Conservation (phyloP, 2,888 invertebrate genomes). For the Cephonodes hylas region DNA sequence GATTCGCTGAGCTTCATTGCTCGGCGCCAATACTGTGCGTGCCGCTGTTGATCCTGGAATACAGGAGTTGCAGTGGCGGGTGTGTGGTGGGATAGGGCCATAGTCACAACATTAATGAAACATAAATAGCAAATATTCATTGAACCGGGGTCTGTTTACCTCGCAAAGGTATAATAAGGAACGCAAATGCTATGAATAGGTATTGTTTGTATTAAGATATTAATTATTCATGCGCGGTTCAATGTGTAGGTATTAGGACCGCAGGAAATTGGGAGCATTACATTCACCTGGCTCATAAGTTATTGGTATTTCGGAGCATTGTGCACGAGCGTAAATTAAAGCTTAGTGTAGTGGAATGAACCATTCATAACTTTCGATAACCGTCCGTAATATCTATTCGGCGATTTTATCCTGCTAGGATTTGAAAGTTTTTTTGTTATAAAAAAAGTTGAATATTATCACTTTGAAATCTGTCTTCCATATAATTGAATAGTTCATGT, state of each 20-base stretch:
- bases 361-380: not conserved
- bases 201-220: not conserved
- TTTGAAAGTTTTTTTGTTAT: no score
- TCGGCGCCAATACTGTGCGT: no score
- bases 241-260: not conserved
- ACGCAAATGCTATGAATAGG: not conserved
- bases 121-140: not conserved
- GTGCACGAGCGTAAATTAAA: slow-evolving; percentile 4
- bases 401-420: not conserved
- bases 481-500: no score
- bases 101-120: not conserved
- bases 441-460: no score
- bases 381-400: not conserved
- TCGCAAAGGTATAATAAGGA: not conserved
- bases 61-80: no score
- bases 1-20: no score
- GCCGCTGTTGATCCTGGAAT: no score
- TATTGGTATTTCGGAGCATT: slow-evolving; percentile 1
- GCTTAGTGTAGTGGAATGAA: not conserved
- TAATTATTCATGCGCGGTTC: slow-evolving; percentile 1
- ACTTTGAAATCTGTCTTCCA: no score
- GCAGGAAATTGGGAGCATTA: slow-evolving; percentile 3
- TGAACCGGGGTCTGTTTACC: not conserved
- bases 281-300: not conserved
- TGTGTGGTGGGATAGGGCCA: no score